A percentile compares a stretch with the other conserved stretches of the same genome.
These are phyloP conservation scores for Toxotes lorentzi DNA, from an alignment of 2,797 vertebrate genomes.

Conservation along the genomic window DNA sequence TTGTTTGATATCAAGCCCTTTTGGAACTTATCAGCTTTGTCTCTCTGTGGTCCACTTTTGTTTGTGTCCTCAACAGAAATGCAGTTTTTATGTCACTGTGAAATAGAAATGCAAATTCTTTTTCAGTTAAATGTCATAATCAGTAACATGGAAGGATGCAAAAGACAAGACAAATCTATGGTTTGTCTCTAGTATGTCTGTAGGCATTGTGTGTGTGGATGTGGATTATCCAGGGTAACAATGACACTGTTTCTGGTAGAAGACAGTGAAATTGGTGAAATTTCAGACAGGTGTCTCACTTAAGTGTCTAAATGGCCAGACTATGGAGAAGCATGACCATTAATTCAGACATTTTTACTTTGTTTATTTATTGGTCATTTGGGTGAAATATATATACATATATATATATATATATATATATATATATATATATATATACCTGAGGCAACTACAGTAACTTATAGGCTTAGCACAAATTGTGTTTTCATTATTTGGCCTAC, in stretches of 20 bases:
- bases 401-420: too few species aligned
- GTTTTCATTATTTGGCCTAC: not conserved
- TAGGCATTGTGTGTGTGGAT: not conserved
- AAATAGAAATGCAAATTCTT: not conserved
- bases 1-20: conserved; percentile 15
- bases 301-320: not conserved
- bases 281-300: not conserved
- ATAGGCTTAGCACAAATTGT: not conserved
- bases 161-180: not conserved
- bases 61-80: not conserved
- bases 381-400: too few species aligned
- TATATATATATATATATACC: too few species aligned
- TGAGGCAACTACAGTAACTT: not conserved
- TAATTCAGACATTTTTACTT: not conserved
- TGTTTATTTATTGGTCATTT: not conserved
- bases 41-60: conserved; percentile 1
- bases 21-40: conserved; percentile 11
- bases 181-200: not conserved
- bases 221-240: not conserved
- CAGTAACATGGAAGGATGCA: too few species aligned
- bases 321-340: not conserved
- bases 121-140: not conserved
- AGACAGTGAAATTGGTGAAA: not conserved
- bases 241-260: not conserved
- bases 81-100: not conserved